Conservation (phyloP, 2,113 vertebrate species). For the Chiloscyllium plagiosum region DNA sequence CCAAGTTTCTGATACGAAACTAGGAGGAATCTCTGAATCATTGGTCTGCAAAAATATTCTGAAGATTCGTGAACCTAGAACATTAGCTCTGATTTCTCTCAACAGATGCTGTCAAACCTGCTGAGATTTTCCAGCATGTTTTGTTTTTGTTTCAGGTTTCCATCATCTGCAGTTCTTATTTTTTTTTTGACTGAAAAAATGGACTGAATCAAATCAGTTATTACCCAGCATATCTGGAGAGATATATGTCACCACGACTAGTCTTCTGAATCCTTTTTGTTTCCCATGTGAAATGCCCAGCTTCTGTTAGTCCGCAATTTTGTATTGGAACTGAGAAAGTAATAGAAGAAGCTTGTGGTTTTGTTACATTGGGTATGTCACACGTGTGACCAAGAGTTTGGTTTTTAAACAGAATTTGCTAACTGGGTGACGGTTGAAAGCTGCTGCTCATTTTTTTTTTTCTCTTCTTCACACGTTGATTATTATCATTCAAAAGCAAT, state of each 20-base stretch:
- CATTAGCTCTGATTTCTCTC: too few relatives aligned
- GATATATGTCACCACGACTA: not conserved
- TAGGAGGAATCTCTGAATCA: not conserved
- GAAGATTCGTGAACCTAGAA: too few relatives aligned
- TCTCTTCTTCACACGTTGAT: not conserved
- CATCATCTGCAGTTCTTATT: too few relatives aligned
- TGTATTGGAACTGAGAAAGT: slow-evolving; percentile 14
- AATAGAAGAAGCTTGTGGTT: not conserved
- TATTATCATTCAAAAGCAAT: not conserved
- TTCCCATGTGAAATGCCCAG: not conserved
- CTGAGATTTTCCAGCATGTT: too few relatives aligned
- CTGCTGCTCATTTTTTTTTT: not conserved
- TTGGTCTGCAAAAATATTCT: not conserved
- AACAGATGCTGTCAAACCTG: too few relatives aligned
- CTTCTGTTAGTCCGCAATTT: not conserved
- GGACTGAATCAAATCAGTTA: not conserved
- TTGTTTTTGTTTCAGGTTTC: too few relatives aligned
- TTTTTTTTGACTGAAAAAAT: not conserved
- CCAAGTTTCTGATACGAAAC: not conserved
- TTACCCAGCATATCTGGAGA: not conserved
- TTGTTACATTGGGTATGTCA: not conserved
- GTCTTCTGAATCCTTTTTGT: not conserved
- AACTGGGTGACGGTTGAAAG: not conserved
- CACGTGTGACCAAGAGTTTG: not conserved
- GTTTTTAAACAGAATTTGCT: not conserved